Percentiles rank a stretch among this genome's conserved stretches.
phyloP scores from a whole-genome alignment of 1,140 invertebrate species.

The Microplitis mediator region DNA sequence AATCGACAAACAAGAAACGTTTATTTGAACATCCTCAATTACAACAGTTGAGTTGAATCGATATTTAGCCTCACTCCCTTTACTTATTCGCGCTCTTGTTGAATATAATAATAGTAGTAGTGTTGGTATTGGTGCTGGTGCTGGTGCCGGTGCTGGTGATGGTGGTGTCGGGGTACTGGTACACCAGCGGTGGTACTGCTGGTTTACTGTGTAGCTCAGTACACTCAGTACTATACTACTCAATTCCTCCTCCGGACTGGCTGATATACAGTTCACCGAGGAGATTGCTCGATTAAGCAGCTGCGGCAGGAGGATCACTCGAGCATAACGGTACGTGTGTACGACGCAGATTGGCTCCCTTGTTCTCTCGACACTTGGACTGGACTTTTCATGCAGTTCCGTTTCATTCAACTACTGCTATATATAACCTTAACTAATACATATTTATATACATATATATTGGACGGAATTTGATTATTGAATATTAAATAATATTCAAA shows the following conservation, averaged over 20 bases:
- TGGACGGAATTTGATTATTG: too few species aligned
- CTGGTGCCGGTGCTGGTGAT: too few species aligned
- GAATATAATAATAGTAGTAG: neutral
- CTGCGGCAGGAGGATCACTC: constrained; percentile 41
- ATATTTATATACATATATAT: too few species aligned
- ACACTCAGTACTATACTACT: too few species aligned
- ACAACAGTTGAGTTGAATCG: constrained; percentile 37
- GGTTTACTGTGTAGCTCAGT: too few species aligned
- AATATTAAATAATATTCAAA: too few species aligned
- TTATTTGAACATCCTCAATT: constrained; percentile 27
- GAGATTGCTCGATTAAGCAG: constrained; percentile 47
- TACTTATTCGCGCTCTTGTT: constrained; percentile 10
- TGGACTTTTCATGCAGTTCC: neutral
- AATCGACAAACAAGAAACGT: constrained; percentile 22
- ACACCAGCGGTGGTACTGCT: too few species aligned
- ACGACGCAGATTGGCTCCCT: constrained; percentile 21
- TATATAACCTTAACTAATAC: neutral
- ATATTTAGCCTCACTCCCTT: constrained; percentile 23
- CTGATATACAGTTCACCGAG: constrained; percentile 31
- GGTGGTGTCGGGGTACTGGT: too few species aligned
- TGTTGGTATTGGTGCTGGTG: too few species aligned
- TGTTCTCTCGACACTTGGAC: constrained; percentile 10
- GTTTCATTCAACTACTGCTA: neutral
- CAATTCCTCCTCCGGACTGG: neutral
- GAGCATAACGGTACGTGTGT: constrained; percentile 44